Percentiles rank a stretch among this genome's conserved stretches.
phyloP scores from a whole-genome alignment of 2,797 vertebrate genomes.

The Myotis daubentonii region DNA sequence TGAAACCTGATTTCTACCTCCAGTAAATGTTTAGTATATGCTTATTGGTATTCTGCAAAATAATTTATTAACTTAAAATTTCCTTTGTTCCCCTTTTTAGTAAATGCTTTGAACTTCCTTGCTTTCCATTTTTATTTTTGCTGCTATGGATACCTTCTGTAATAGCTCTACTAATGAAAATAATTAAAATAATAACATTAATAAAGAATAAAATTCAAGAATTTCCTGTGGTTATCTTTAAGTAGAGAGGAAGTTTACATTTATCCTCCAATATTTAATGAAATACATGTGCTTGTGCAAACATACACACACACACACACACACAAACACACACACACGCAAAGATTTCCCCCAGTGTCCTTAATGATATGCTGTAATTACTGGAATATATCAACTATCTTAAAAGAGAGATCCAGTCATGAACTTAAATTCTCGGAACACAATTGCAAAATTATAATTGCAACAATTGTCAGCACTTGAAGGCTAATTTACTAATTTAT shows the following conservation, averaged over 20 bases:
- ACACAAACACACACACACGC: not conserved
- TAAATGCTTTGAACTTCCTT: not conserved
- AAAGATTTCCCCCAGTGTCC: not conserved
- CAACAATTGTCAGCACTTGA: not conserved
- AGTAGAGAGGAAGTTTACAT: slow-evolving; percentile 54
- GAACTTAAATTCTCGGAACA: slow-evolving; percentile 46
- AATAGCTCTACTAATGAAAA: slow-evolving; percentile 54
- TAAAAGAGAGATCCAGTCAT: slow-evolving; percentile 36
- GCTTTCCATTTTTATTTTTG: slow-evolving; percentile 47
- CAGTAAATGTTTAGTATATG: not conserved
- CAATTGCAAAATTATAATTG: not conserved
- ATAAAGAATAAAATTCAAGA: slow-evolving; percentile 58
- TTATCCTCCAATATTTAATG: slow-evolving; percentile 64
- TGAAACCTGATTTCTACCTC: not conserved
- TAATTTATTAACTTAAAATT: not conserved
- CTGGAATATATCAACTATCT: slow-evolving; percentile 39
- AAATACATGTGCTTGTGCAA: slow-evolving; percentile 14
- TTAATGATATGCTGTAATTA: slow-evolving; percentile 45
- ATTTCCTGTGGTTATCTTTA: slow-evolving; percentile 47
- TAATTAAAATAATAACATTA: slow-evolving; percentile 64
- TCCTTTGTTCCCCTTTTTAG: not conserved
- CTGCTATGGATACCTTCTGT: slow-evolving; percentile 29
- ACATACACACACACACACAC: not conserved
- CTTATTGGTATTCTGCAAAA: not conserved
- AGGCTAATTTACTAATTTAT: slow-evolving; percentile 39